These are phyloP conservation scores for Pangasius djambal DNA, from an alignment of 2,797 vertebrate species.

Conservation along the genomic window DNA sequence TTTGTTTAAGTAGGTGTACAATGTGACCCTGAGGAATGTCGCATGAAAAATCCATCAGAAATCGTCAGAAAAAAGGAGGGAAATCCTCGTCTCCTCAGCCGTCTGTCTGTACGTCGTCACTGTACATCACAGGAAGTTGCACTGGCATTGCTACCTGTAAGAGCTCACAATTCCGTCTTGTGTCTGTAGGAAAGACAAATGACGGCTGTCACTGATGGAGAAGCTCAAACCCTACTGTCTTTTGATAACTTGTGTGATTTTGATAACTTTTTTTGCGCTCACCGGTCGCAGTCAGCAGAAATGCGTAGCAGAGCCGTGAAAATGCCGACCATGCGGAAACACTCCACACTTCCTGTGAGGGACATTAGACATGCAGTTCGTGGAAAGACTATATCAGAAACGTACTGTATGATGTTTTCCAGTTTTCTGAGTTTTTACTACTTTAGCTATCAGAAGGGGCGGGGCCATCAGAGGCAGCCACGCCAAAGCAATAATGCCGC, in stretches of 20 bases:
- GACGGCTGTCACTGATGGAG: background rate
- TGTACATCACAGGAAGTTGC: background rate
- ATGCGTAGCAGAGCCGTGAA: background rate
- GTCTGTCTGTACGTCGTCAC: background rate
- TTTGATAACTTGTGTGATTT: background rate
- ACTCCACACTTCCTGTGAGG: background rate
- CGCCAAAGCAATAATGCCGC: background rate
- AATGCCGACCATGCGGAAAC: background rate
- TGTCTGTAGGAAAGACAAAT: background rate
- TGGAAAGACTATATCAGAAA: background rate
- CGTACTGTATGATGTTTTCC: background rate
- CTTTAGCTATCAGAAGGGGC: background rate
- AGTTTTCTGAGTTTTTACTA: background rate
- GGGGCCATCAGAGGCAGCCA: background rate
- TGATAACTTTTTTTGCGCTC: too few species aligned
- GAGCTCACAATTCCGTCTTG: background rate
- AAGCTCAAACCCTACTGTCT: background rate
- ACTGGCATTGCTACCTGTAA: background rate
- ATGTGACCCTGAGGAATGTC: background rate
- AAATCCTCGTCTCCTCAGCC: background rate
- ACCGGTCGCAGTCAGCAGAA: background rate
- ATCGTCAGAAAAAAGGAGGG: background rate
- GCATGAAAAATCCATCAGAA: background rate
- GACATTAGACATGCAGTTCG: background rate
- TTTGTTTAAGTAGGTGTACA: background rate